These are phyloP conservation scores for Pantherophis alleghaniensis DNA, from an alignment of 2,797 vertebrate species.

Conservation along the genomic window DNA sequence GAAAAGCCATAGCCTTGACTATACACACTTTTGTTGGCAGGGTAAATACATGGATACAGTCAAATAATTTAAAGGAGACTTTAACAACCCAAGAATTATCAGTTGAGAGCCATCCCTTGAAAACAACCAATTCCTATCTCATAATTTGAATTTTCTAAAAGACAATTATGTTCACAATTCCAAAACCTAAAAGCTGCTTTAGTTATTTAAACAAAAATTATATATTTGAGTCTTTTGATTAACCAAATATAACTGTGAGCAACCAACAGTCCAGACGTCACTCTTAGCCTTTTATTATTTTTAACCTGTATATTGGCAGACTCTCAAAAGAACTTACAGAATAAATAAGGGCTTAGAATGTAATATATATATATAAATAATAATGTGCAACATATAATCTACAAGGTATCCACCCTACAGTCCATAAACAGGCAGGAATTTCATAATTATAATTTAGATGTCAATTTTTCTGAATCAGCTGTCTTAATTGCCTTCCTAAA, in stretches of 20 bases:
- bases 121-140: background rate
- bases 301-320: background rate
- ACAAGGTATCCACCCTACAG: background rate
- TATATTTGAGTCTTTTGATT: background rate
- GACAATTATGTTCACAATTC: background rate
- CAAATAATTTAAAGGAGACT: background rate
- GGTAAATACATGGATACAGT: background rate
- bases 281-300: background rate
- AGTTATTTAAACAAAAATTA: background rate
- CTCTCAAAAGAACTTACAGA: background rate
- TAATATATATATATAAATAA: background rate
- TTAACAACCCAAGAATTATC: background rate
- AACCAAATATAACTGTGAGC: background rate
- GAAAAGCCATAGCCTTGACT: too few species aligned
- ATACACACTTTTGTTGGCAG: too few species aligned
- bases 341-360: background rate
- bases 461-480: background rate
- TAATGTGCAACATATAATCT: background rate
- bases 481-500: background rate
- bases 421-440: background rate
- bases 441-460: background rate
- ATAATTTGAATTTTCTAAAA: background rate
- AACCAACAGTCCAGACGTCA: background rate
- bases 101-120: background rate
- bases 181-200: background rate